Percentiles rank a stretch among this genome's conserved stretches.
phyloP scores from a whole-genome alignment of 1,140 invertebrate species.

The Cataglyphis hispanica region DNA sequence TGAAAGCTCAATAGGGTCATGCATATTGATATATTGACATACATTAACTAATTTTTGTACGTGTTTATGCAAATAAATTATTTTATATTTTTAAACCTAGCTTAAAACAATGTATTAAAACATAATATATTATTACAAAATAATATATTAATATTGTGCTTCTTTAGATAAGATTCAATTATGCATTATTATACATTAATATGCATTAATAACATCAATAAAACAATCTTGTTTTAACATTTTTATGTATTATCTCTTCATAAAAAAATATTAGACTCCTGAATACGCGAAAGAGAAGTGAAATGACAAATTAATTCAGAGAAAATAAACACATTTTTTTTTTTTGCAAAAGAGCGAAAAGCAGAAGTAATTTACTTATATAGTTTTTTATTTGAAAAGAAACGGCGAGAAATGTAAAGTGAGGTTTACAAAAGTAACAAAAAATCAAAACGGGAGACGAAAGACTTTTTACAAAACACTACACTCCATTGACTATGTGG shows the following conservation, averaged over 20 bases:
- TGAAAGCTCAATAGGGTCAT: constrained; percentile 18
- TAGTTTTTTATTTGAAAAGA: not conserved
- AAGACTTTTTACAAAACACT: constrained; percentile 10
- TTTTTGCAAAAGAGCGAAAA: not conserved
- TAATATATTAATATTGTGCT: not conserved
- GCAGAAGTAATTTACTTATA: not conserved
- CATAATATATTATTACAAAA: too few species aligned
- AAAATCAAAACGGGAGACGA: not conserved
- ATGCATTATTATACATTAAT: not conserved
- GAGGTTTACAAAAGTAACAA: too few species aligned
- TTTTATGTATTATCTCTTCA: not conserved
- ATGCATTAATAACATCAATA: too few species aligned
- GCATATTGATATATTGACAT: not conserved
- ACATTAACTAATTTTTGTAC: not conserved
- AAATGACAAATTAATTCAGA: not conserved
- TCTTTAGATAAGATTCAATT: not conserved
- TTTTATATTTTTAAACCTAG: not conserved
- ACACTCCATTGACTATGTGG: not conserved
- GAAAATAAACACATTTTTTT: not conserved
- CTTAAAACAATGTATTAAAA: not conserved
- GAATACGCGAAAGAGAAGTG: not conserved
- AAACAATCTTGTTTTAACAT: not conserved
- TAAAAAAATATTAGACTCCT: not conserved
- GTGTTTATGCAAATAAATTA: not conserved
- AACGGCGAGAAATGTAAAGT: not conserved